Percentiles rank a stretch among this genome's conserved stretches.
phyloP scores from a whole-genome alignment of 2,888 invertebrate genomes.

The Dichetophora obliterata region DNA sequence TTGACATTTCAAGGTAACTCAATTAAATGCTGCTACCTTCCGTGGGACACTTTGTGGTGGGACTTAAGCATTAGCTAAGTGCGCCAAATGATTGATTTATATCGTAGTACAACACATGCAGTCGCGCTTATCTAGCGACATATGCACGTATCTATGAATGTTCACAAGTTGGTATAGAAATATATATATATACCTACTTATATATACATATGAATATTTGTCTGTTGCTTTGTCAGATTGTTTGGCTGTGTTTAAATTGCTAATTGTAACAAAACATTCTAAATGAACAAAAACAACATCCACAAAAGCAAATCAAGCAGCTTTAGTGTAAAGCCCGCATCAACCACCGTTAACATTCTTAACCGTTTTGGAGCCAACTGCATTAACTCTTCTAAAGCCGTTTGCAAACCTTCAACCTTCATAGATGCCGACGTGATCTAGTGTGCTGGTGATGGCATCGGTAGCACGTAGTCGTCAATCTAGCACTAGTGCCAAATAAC shows the following conservation, averaged over 20 bases:
- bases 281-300: background rate
- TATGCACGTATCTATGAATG: background rate
- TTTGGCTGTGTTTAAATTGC: constrained; percentile 2
- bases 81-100: constrained; percentile 34
- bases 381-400: background rate
- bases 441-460: constrained; percentile 15
- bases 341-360: background rate
- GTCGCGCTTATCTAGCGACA: background rate
- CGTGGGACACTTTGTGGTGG: background rate
- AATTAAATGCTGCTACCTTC: constrained; percentile 17
- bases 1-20: constrained; percentile 30
- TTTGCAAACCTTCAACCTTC: constrained; percentile 22
- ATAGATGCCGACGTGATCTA: constrained; percentile 7
- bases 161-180: background rate
- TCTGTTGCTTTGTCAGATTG: background rate
- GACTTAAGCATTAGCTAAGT: constrained; percentile 1
- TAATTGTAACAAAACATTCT: constrained; percentile 31
- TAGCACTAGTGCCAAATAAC: background rate
- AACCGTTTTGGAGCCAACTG: background rate
- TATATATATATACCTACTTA: too few relatives aligned
- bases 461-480: background rate
- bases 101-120: background rate
- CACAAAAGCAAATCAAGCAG: too few relatives aligned
- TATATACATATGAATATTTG: background rate
- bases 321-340: background rate